A percentile compares a stretch with the other conserved stretches of the same genome.
These are phyloP conservation scores for Cerastis leucographa DNA, from an alignment of 2,888 invertebrate species.

Conservation along the genomic window DNA sequence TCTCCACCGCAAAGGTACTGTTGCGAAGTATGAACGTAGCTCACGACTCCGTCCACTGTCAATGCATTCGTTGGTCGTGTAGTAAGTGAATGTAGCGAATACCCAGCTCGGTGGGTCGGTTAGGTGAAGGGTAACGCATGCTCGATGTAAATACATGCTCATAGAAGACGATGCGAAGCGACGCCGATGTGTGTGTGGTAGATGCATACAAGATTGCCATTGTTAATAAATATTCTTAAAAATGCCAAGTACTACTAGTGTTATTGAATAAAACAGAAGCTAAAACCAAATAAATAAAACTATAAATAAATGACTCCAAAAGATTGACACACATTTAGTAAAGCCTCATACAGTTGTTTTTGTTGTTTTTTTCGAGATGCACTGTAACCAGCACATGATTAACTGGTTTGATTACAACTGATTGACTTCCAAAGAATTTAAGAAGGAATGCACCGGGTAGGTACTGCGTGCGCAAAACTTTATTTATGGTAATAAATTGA, in stretches of 20 bases:
- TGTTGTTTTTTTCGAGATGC: constrained; percentile 21
- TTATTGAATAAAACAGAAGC: neutral
- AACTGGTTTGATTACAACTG: constrained; percentile 45
- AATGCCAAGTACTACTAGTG: neutral
- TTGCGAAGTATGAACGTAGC: constrained; percentile 9
- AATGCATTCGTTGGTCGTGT: constrained; percentile 20
- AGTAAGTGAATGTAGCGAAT: constrained; percentile 48
- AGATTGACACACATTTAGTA: constrained; percentile 8
- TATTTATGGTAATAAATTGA: neutral
- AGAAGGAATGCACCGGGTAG: constrained; percentile 20
- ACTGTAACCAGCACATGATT: constrained; percentile 32
- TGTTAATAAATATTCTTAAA: neutral
- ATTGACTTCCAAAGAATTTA: constrained; percentile 23
- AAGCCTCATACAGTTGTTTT: constrained; percentile 18
- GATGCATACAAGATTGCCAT: neutral
- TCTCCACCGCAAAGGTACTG: neutral
- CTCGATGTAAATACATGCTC: constrained; percentile 17
- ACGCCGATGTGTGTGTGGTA: neutral
- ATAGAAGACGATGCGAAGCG: constrained; percentile 15
- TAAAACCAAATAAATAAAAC: neutral
- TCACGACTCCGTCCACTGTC: neutral
- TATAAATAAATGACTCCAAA: constrained; percentile 14
- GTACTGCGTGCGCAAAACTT: constrained; percentile 4
- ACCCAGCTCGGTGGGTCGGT: constrained; percentile 17
- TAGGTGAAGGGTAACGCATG: constrained; percentile 52